Evolutionary conservation across 2,113 vertebrate species (phyloP).

Genomic region (Fukomys damarensis): DNA sequence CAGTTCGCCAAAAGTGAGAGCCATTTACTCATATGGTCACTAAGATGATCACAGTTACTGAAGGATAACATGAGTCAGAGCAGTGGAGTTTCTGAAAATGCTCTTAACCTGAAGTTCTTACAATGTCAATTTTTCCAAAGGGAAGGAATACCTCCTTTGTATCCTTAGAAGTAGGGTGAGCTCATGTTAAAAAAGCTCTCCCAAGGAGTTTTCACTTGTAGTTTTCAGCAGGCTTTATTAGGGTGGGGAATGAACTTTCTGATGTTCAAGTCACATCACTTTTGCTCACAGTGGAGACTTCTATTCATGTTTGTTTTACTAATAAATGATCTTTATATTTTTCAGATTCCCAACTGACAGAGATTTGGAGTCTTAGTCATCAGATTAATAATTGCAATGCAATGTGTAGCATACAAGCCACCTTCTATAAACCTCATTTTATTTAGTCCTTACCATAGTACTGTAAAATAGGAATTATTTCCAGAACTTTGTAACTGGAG

Average conservation of each 20-base stretch:
- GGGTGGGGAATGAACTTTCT: neutral
- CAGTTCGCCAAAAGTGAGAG: neutral
- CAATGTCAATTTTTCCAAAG: neutral
- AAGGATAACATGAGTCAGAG: neutral
- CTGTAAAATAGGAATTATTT: neutral
- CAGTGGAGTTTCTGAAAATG: neutral
- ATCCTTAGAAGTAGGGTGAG: neutral
- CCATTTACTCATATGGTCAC: neutral
- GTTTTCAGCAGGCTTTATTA: neutral
- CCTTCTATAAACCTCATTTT: neutral
- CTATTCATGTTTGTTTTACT: slow-evolving; percentile 2
- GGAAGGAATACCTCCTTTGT: neutral
- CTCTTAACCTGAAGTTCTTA: neutral
- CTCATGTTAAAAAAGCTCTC: neutral
- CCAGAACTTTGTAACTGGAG: neutral
- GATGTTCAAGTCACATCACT: neutral
- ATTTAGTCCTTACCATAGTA: neutral
- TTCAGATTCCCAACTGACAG: neutral
- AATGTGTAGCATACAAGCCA: neutral
- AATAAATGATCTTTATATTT: neutral
- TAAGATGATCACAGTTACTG: neutral
- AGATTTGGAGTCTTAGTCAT: slow-evolving; percentile 29
- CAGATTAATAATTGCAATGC: slow-evolving; percentile 1
- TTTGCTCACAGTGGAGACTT: neutral
- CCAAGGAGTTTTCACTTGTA: neutral